Conservation (phyloP, 2,888 invertebrate genomes). For the Lithophane semibrunnea region DNA sequence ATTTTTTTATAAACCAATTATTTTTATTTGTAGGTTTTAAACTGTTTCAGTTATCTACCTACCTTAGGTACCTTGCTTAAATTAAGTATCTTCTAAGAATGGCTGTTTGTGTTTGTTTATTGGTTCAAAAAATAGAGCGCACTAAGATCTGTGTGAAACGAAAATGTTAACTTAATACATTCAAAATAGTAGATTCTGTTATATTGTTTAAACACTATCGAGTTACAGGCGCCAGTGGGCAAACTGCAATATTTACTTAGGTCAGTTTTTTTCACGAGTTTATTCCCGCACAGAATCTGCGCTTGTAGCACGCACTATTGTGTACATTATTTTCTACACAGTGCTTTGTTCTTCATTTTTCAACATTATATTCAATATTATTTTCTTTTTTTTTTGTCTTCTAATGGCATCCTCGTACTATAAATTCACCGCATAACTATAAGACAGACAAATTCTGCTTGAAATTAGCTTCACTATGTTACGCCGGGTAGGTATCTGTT, state of each 20-base stretch:
- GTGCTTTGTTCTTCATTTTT: background rate
- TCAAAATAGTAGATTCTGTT: constrained; percentile 62
- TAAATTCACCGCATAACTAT: background rate
- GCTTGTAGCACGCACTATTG: constrained; percentile 46
- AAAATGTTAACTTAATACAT: constrained; percentile 51
- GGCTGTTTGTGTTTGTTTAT: background rate
- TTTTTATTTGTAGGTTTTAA: background rate
- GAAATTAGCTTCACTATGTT: background rate
- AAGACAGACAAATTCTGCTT: background rate
- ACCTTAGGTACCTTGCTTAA: background rate
- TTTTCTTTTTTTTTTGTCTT: no score
- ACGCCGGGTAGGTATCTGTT: background rate
- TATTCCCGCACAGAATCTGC: constrained; percentile 53
- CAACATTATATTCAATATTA: no score
- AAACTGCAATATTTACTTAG: constrained; percentile 87
- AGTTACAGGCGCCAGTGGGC: constrained; percentile 88
- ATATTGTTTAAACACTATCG: constrained; percentile 73
- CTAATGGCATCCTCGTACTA: background rate
- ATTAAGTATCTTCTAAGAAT: background rate
- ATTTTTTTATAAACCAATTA: background rate
- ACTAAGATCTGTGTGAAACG: constrained; percentile 24
- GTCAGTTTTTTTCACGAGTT: constrained; percentile 68
- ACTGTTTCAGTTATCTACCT: background rate
- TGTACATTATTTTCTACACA: constrained; percentile 32
- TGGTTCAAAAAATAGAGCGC: background rate